These are phyloP conservation scores for Eupithecia vulgata DNA, from an alignment of 2,888 invertebrate species.

Conservation along the genomic window DNA sequence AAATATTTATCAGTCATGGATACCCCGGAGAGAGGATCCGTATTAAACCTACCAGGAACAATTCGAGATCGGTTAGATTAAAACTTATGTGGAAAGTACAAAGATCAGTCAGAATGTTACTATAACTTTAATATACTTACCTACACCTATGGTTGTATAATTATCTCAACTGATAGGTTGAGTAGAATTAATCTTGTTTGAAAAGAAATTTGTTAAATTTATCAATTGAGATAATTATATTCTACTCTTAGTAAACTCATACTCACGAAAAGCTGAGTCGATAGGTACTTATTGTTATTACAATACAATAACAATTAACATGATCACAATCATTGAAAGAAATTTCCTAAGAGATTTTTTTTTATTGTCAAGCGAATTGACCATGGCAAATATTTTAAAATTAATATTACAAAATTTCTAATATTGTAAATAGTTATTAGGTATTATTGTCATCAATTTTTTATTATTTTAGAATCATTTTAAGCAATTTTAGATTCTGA, in stretches of 20 bases:
- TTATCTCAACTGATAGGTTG: constrained; percentile 55
- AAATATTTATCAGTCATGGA: constrained; percentile 68
- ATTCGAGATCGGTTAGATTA: constrained; percentile 70
- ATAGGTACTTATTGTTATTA: constrained; percentile 43
- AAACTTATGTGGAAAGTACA: constrained; percentile 45
- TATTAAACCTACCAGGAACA: constrained; percentile 70
- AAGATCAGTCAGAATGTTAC: constrained; percentile 2
- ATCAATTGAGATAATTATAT: constrained; percentile 54
- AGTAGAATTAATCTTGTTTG: neutral
- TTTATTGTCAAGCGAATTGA: constrained; percentile 45
- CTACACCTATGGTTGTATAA: constrained; percentile 36
- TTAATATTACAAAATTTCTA: neutral
- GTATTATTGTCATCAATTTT: neutral
- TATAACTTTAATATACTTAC: neutral
- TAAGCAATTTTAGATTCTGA: neutral
- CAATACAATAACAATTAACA: constrained; percentile 39
- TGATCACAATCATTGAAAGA: constrained; percentile 36
- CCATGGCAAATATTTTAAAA: constrained; percentile 15
- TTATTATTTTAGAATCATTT: neutral
- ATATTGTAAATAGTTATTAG: neutral
- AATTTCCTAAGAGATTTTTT: constrained; percentile 26
- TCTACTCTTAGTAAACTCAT: constrained; percentile 42
- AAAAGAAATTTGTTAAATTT: constrained; percentile 9
- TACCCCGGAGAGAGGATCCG: constrained; percentile 51
- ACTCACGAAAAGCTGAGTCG: constrained; percentile 40